A percentile compares a stretch with the other conserved stretches of the same genome.
Evolutionary conservation across 2,797 vertebrate genomes (phyloP).

Genomic region (Liparis tanakae): DNA sequence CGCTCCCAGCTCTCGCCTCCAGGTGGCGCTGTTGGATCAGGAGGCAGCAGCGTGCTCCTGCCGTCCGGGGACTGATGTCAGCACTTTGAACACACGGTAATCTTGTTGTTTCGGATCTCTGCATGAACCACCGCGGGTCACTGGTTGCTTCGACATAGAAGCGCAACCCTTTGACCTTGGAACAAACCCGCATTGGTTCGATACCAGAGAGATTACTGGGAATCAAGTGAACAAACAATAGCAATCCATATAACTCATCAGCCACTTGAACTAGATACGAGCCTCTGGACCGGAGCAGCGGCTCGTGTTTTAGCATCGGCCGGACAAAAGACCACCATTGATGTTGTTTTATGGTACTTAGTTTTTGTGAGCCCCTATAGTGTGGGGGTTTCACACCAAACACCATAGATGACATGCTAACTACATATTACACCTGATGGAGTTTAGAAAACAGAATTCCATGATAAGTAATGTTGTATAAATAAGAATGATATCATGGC

Average conservation of each 20-base stretch:
- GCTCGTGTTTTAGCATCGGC: not conserved
- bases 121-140: conserved; percentile 21
- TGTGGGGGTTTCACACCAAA: conserved; percentile 21
- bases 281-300: not conserved
- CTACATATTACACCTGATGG: not conserved
- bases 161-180: conserved; percentile 4
- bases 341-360: not conserved
- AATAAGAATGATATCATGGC: not conserved
- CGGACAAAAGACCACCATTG: conserved; percentile 5
- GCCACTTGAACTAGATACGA: not conserved
- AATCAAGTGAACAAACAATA: not conserved
- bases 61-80: conserved; percentile 20
- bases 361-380: not conserved
- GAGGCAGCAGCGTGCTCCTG: not conserved
- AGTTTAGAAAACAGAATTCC: not conserved
- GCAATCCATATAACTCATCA: not conserved
- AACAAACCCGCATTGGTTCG: conserved; percentile 12
- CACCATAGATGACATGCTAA: not conserved
- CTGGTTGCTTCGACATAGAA: conserved; percentile 16
- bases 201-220: not conserved
- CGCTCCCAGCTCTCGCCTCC: conserved; percentile 37
- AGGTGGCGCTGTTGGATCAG: conserved; percentile 53
- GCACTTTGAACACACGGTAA: conserved; percentile 9
- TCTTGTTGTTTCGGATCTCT: conserved; percentile 8
- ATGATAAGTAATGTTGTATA: not conserved